phyloP scores from a whole-genome alignment of 2,797 vertebrate species.

The Petrocephalus sullivani region DNA sequence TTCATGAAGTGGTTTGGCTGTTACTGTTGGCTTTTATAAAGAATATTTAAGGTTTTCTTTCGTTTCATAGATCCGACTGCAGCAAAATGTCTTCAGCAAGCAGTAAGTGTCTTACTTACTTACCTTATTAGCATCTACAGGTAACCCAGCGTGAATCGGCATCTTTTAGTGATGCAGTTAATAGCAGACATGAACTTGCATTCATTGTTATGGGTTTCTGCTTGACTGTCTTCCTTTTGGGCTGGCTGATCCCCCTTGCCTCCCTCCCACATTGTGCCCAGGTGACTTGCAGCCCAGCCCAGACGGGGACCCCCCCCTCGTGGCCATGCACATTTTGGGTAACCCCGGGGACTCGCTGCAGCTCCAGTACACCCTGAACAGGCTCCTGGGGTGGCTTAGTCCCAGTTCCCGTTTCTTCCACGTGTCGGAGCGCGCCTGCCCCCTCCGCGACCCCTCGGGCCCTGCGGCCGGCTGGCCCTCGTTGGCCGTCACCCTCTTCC shows the following conservation, averaged over 20 bases:
- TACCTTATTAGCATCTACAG: neutral
- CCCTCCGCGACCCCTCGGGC: constrained; percentile 50
- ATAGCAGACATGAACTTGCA: neutral
- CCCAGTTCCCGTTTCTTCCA: constrained; percentile 74
- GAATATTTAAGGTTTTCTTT: neutral
- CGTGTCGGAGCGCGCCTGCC: constrained; percentile 75
- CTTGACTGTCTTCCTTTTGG: neutral
- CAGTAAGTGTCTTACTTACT: constrained; percentile 51
- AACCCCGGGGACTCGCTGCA: constrained; percentile 67
- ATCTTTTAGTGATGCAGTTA: neutral
- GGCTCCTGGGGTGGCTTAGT: constrained; percentile 73
- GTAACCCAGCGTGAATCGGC: neutral
- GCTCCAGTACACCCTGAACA: constrained; percentile 78
- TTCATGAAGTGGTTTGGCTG: neutral
- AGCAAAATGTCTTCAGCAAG: constrained; percentile 59
- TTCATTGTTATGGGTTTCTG: neutral
- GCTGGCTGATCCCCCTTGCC: neutral
- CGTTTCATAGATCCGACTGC: constrained; percentile 54
- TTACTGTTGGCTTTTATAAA: neutral
- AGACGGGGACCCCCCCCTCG: constrained; percentile 46
- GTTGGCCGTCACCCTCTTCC: constrained; percentile 80
- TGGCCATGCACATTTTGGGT: constrained; percentile 82
- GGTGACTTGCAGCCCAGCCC: constrained; percentile 52
- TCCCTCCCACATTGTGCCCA: constrained; percentile 20
- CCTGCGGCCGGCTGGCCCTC: constrained; percentile 64